Conservation (phyloP, 1,140 invertebrate species). For the Zaprionus ghesquierei region DNA sequence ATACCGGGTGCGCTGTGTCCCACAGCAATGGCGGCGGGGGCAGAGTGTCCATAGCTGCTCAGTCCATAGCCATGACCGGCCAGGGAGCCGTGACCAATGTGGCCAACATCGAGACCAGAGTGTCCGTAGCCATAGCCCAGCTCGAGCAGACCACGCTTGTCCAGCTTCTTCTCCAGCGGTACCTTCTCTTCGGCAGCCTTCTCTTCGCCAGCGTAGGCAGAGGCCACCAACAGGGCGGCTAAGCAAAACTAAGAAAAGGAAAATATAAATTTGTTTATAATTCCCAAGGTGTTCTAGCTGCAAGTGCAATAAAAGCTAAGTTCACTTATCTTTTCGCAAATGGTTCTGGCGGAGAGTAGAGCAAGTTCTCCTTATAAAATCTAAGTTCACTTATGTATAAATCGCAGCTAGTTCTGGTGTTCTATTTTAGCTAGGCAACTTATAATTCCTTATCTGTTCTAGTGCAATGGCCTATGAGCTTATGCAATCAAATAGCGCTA, state of each 20-base stretch:
- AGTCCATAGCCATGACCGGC: constrained; percentile 84
- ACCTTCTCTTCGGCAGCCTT: constrained; percentile 84
- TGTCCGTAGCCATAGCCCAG: constrained; percentile 86
- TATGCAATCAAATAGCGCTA: constrained; percentile 3
- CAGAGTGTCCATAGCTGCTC: constrained; percentile 58
- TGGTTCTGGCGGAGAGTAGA: neutral
- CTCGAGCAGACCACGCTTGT: constrained; percentile 86
- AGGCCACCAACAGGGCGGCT: constrained; percentile 88
- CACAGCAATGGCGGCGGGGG: constrained; percentile 52
- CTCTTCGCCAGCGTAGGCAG: constrained; percentile 84
- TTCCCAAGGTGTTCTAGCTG: neutral
- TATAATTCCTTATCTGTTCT: constrained; percentile 27
- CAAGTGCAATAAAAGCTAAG: neutral
- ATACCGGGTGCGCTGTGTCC: constrained; percentile 58
- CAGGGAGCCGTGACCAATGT: constrained; percentile 85
- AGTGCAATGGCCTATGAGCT: neutral
- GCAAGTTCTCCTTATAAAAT: neutral
- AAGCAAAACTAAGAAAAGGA: constrained; percentile 85
- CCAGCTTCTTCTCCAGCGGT: constrained; percentile 84
- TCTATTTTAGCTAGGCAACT: neutral
- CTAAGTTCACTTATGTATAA: neutral
- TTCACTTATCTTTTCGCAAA: constrained; percentile 14
- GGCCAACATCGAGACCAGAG: constrained; percentile 86
- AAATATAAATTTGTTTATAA: neutral
- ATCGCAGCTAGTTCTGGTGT: constrained; percentile 10